phyloP scores from a whole-genome alignment of 2,888 invertebrate genomes.

The Nomada hirtipes region DNA sequence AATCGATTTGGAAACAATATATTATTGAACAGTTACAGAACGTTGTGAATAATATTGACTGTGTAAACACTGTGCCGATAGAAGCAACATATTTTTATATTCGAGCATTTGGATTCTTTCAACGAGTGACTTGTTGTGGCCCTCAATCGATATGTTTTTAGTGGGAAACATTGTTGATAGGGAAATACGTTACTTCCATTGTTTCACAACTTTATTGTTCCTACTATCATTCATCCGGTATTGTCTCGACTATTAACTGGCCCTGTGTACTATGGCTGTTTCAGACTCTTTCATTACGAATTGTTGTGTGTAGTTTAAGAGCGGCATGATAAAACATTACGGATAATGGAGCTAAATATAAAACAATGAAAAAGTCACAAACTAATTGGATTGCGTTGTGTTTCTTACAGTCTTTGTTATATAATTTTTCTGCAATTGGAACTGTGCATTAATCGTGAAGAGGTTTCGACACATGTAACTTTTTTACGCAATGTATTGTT shows the following conservation, averaged over 20 bases:
- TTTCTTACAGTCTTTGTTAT: neutral
- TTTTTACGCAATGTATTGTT: constrained; percentile 11
- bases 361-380: neutral
- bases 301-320: neutral
- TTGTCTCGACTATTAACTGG: constrained; percentile 16
- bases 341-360: neutral
- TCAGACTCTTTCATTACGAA: neutral
- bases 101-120: neutral
- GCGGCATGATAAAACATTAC: too few relatives aligned
- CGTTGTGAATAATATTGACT: too few relatives aligned
- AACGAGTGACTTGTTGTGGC: neutral
- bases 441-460: neutral
- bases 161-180: constrained; percentile 7
- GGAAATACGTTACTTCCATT: neutral
- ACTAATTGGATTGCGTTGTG: neutral
- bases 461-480: neutral
- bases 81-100: neutral
- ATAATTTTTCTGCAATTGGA: neutral
- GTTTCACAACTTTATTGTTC: constrained; percentile 11
- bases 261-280: neutral
- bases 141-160: neutral
- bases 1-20: too few relatives aligned
- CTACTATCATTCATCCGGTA: neutral
- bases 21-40: too few relatives aligned
- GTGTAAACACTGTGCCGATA: too few relatives aligned